Evolutionary conservation across 2,797 vertebrate genomes (phyloP).

Genomic region (Cirrhinus molitorella): DNA sequence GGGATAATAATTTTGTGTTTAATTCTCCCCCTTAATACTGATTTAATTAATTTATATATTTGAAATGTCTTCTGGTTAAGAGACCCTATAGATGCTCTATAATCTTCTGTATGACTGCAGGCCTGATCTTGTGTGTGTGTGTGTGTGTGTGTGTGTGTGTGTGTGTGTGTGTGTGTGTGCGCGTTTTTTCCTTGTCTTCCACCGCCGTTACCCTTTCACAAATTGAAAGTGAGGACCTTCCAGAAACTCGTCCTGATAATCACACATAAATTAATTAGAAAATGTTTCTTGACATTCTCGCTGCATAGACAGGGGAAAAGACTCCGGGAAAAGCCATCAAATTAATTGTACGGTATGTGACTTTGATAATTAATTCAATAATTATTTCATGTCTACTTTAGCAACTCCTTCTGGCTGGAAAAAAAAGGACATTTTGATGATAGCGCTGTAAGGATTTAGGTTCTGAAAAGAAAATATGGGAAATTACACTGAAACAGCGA

Average conservation of each 20-base stretch:
- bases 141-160: constrained; percentile 24
- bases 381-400: constrained; percentile 84
- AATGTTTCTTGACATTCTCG: constrained; percentile 86
- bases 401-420: constrained; percentile 82
- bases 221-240: constrained; percentile 86
- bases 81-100: constrained; percentile 29
- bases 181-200: constrained; percentile 60
- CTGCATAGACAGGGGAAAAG: constrained; percentile 74
- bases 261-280: constrained; percentile 88
- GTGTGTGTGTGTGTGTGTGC: constrained; percentile 25
- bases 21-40: neutral
- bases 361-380: constrained; percentile 88
- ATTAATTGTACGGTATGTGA: constrained; percentile 88
- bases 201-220: constrained; percentile 76
- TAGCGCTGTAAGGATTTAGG: constrained; percentile 66
- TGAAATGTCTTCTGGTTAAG: constrained; percentile 17
- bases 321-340: constrained; percentile 84
- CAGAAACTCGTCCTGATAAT: constrained; percentile 84
- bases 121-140: constrained; percentile 37
- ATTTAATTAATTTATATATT: constrained; percentile 31
- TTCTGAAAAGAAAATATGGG: constrained; percentile 35
- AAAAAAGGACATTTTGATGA: constrained; percentile 77
- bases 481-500: constrained; percentile 33
- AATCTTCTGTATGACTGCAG: constrained; percentile 40
- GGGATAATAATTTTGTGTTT: neutral